Evolutionary conservation across 2,797 vertebrate genomes (phyloP), one percentile per base, ranked within the genome.

Genomic region (Sebastes matsubarae): DNA sequence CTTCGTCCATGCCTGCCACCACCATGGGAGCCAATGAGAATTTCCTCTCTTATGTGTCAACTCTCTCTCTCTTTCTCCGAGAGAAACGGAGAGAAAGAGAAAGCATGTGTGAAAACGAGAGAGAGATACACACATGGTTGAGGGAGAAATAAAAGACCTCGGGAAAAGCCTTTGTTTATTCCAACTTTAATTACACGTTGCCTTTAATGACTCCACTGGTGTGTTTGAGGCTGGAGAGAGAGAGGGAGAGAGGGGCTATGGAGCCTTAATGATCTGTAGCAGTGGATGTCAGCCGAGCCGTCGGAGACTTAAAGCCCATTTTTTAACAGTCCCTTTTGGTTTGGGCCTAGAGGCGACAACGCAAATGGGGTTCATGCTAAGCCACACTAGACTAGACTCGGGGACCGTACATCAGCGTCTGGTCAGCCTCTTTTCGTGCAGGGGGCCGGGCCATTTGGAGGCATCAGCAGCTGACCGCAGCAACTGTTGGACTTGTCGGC

Each of bases 101-200:
- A 92, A 80, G 84, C 68, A 77, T 81, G 91, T 89, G 83, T 86
- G 88, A 90, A 92, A 90, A 86, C 63, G 80, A 84, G 86, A 93
- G 77, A 75, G 76, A 72, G 77, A 89, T 83, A 79, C 84, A 80
- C 90, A 75, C 83, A 66, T 74, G 81, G 85, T 80, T 87, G 80
- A 88, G 82, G 89, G 84, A 75, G 86, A 87, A 90, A 85, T 90
- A 91, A 79, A 80, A 87, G 70, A 9, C 24, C 85, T 58, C 66
- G 78, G 85, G 88, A 88, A 89, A 87, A 95, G 87, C 89, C 92
- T 94, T 96, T 97, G 97, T 98, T 99, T 98, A 97, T 96, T 97
- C 96, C 95, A 96, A 96, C 96, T 97, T 97, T 97, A 98, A 97
- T 98, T 97, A 96, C 93, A 82, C 95, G 92, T 96, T 96, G 94